Evolutionary conservation across 2,113 vertebrate genomes (phyloP).

Genomic region (Rostratula benghalensis): DNA sequence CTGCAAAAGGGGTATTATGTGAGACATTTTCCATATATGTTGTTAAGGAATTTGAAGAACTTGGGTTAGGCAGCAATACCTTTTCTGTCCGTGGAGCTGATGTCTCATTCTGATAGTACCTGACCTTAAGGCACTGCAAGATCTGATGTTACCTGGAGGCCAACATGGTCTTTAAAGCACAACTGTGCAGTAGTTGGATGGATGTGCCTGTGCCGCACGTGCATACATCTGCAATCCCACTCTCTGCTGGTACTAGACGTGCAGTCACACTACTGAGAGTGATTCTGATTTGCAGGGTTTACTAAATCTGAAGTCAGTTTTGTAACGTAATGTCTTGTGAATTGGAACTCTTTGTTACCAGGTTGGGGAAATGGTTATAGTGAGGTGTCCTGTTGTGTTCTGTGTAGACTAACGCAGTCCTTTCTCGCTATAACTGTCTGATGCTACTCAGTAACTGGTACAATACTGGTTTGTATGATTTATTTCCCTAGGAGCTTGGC

Average conservation of each 20-base stretch:
- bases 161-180: background rate
- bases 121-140: background rate
- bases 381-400: background rate
- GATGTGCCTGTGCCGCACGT: background rate
- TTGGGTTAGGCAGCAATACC: background rate
- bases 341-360: background rate
- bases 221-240: background rate
- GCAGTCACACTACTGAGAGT: accelerated
- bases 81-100: background rate
- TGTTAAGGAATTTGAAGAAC: background rate
- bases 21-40: background rate
- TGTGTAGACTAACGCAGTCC: background rate
- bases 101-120: background rate
- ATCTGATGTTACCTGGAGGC: background rate
- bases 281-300: background rate
- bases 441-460: background rate
- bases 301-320: background rate
- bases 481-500: background rate
- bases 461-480: background rate
- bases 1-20: background rate
- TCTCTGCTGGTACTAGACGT: background rate
- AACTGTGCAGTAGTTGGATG: background rate
- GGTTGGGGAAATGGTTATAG: background rate
- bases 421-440: background rate
- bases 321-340: background rate